Percentiles rank a stretch among this genome's conserved stretches.
phyloP scores from a whole-genome alignment of 2,888 invertebrate genomes.

The Drosophila nr. medialis region DNA sequence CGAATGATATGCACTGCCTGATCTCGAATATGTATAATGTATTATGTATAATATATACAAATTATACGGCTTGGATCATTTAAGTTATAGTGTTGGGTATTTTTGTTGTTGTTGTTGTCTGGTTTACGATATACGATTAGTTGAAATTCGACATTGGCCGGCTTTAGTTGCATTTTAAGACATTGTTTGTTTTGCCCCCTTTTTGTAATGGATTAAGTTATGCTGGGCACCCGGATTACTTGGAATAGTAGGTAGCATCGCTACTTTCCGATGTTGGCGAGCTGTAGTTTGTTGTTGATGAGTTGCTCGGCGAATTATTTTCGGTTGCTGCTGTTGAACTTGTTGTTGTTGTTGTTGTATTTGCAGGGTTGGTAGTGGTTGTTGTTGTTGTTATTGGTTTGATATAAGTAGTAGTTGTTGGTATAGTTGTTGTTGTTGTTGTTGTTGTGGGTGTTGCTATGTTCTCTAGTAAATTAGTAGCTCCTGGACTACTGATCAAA shows the following conservation, averaged over 20 bases:
- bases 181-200: conserved; percentile 11
- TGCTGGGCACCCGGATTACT: conserved; percentile 66
- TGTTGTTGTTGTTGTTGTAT: conserved; percentile 21
- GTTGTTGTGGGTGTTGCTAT: conserved; percentile 45
- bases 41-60: conserved; percentile 36
- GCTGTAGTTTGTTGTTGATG: conserved; percentile 63
- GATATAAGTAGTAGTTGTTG: conserved; percentile 39
- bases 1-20: conserved; percentile 50
- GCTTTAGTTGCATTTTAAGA: conserved; percentile 52
- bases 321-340: conserved; percentile 15
- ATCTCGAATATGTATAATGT: conserved; percentile 9
- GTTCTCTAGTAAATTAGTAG: conserved; percentile 72
- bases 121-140: conserved; percentile 36
- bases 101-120: conserved; percentile 22
- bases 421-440: conserved; percentile 41
- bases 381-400: conserved; percentile 42
- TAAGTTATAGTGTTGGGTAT: conserved; percentile 30
- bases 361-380: conserved; percentile 23
- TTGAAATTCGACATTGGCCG: conserved; percentile 77
- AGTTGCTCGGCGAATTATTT: conserved; percentile 49
- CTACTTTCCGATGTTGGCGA: conserved; percentile 77
- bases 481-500: conserved; percentile 81
- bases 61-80: conserved; percentile 28
- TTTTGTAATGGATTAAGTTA: conserved; percentile 24
- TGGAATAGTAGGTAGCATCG: conserved; percentile 64